phyloP scores from a whole-genome alignment of 2,888 invertebrate genomes.

The Actias luna region DNA sequence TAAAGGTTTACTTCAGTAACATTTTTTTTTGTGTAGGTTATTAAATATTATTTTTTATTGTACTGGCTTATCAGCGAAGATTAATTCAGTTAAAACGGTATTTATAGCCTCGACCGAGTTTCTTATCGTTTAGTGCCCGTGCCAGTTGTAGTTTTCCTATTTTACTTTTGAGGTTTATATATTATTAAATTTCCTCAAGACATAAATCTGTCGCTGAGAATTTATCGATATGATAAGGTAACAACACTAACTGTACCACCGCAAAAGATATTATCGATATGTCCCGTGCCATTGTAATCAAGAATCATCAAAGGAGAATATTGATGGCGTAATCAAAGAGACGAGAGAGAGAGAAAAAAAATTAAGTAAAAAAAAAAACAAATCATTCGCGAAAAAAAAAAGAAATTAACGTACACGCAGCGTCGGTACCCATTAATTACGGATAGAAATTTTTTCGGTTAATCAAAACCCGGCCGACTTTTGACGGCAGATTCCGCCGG shows the following conservation, averaged over 20 bases:
- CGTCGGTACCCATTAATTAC: constrained; percentile 59
- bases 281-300: too few relatives aligned
- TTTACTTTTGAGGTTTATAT: neutral
- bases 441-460: constrained; percentile 62
- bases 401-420: constrained; percentile 30
- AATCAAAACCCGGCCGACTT: constrained; percentile 65
- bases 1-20: too few relatives aligned
- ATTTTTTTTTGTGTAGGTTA: too few relatives aligned
- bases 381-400: constrained; percentile 41
- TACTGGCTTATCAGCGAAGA: neutral
- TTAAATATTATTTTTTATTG: neutral
- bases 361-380: constrained; percentile 24
- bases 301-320: too few relatives aligned
- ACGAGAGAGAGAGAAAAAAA: neutral
- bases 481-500: constrained; percentile 38
- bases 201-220: too few relatives aligned
- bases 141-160: neutral
- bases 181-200: too few relatives aligned
- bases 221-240: too few relatives aligned
- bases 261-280: too few relatives aligned
- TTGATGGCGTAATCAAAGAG: too few relatives aligned
- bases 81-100: neutral
- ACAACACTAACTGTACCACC: too few relatives aligned
- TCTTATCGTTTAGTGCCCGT: neutral
- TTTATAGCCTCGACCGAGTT: neutral